Base-by-base conservation (phyloP, 2,888 invertebrate species). In the Stenodema calcarata region DNA sequence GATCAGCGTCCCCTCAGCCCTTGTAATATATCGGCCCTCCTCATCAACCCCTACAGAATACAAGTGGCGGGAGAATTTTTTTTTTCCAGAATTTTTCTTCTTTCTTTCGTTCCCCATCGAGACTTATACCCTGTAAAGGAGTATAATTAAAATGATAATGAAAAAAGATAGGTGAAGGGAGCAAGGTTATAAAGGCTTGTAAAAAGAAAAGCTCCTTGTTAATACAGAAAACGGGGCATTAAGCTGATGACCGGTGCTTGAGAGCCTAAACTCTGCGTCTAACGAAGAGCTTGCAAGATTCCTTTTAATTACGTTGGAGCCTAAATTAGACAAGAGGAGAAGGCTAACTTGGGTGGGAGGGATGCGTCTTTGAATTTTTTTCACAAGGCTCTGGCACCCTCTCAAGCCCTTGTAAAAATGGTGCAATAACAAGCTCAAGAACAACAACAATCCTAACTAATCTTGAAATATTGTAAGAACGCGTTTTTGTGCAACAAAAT, bases 201-300 rank as follows among this genome's bases (percentile, higher is more conserved):
- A 35, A 62, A 82, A 62, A 78, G 78, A 84, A 84, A 75, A 41
- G 27, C 30, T 54, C 47, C 80, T 84, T 84, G 84, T 84, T 84
- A 84, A 84, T 84, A 73, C 84, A 75, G 73, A 70, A 73, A 70
- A 84, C 84, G 70, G 75, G 18, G 47, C 47, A 84, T 86, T 86
- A 86, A 78, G 86, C 86, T 86, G 86, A 86, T 86, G 86, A 86
- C 86, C 86, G 78, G 86, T 79, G 42, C 76, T 86, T 86, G 76
- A 84, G 75, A 79, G 78, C 2, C 78, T 78, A 86, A 86, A 42
- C 78, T 54, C 86, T 84, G 78, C 78, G 54, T 35, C 78, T 86
- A 86, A 86, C 54, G 76, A 76, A 86, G 86, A 27, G 62, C 75
- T 76, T 83, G 62, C 44, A 76, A 86, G 76, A 86, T 86, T 86